phyloP scores from a whole-genome alignment of 2,113 vertebrate species.

The Addax nasomaculatus region DNA sequence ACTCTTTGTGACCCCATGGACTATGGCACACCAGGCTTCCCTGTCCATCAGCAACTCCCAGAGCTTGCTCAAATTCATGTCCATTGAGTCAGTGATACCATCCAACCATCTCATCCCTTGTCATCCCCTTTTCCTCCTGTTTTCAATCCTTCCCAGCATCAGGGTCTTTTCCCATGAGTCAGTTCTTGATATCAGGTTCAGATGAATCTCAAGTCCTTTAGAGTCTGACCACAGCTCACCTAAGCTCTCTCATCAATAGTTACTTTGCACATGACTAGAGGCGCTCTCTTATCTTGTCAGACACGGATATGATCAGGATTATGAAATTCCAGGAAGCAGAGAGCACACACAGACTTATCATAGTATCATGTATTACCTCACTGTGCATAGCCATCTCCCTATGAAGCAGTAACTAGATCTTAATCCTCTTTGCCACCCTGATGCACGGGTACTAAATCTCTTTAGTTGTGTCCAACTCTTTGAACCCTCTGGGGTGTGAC shows the following conservation, averaged over 20 bases:
- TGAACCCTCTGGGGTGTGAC: background rate
- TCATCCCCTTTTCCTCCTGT: background rate
- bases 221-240: background rate
- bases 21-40: background rate
- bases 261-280: rapidly evolving
- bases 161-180: background rate
- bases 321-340: background rate
- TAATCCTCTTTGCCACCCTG: background rate
- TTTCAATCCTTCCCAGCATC: background rate
- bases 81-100: background rate
- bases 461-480: background rate
- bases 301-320: background rate
- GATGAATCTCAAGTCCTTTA: background rate
- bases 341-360: background rate
- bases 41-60: background rate
- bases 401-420: background rate
- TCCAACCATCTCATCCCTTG: background rate
- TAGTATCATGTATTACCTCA: background rate
- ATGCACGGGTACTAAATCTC: background rate
- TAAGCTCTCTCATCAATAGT: background rate
- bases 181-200: background rate
- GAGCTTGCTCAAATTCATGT: background rate
- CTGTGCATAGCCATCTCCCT: background rate
- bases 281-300: background rate
- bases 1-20: background rate